Evolutionary conservation across 2,113 vertebrate genomes (phyloP).

Genomic region (Alouatta palliata): DNA sequence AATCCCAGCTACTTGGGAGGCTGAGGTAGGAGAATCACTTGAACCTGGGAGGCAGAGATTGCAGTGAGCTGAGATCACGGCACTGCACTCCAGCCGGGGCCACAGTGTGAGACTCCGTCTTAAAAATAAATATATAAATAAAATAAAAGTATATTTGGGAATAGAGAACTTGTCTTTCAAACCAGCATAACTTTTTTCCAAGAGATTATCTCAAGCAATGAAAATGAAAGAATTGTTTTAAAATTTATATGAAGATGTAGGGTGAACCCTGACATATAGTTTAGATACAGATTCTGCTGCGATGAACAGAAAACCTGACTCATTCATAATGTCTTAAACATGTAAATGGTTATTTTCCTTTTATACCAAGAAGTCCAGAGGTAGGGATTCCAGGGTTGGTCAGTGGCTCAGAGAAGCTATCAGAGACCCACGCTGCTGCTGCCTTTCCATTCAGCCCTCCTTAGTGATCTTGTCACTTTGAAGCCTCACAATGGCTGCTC

Average conservation of each 20-base stretch:
- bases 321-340: neutral
- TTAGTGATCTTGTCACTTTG: neutral
- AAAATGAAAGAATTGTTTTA: constrained; percentile 4
- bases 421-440: neutral
- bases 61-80: too few relatives aligned
- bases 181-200: constrained; percentile 8
- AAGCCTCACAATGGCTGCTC: neutral
- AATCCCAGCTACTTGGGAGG: too few relatives aligned
- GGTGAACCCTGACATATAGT: neutral
- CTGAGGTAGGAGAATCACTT: too few relatives aligned
- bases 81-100: too few relatives aligned
- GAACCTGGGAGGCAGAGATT: too few relatives aligned
- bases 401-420: neutral
- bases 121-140: too few relatives aligned
- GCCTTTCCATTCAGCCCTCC: neutral
- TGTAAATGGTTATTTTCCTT: neutral
- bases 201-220: neutral
- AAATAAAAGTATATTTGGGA: too few relatives aligned
- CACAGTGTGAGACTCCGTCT: too few relatives aligned
- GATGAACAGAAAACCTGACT: neutral
- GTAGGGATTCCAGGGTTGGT: neutral
- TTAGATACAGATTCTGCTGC: neutral
- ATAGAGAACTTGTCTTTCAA: constrained; percentile 41
- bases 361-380: neutral
- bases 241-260: neutral